Percentiles rank a stretch among this genome's conserved stretches.
These are phyloP conservation scores for Ectemnius cavifrons DNA, from an alignment of 2,888 invertebrate species.

Conservation along the genomic window DNA sequence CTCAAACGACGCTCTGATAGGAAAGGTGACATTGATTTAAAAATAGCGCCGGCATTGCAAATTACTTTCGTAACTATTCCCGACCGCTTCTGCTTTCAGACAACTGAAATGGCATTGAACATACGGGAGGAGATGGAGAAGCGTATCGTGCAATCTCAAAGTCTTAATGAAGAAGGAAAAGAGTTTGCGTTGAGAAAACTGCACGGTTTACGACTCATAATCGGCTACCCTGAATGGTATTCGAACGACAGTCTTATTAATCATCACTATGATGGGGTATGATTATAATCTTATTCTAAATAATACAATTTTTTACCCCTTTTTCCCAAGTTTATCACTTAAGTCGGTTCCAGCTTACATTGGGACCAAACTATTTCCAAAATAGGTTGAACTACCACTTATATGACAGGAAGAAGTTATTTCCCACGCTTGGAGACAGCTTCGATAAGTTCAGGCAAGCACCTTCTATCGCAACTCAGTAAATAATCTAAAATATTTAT, in stretches of 20 bases:
- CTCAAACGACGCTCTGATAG: not conserved
- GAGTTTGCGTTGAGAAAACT: not conserved
- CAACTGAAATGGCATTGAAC: too few relatives aligned
- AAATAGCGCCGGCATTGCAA: not conserved
- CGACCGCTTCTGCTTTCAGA: too few relatives aligned
- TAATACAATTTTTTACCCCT: not conserved
- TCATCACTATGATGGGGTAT: not conserved
- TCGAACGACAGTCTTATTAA: not conserved
- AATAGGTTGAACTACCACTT: not conserved
- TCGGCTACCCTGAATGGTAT: not conserved
- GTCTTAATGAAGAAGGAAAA: not conserved
- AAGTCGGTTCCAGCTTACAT: not conserved
- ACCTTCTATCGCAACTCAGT: not conserved
- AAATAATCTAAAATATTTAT: not conserved
- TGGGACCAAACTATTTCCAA: not conserved
- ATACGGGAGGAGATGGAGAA: not conserved
- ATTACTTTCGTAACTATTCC: too few relatives aligned
- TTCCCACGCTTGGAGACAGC: not conserved
- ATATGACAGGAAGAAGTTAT: not conserved
- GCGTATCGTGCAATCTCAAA: not conserved
- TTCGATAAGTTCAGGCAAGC: not conserved
- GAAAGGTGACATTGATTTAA: not conserved
- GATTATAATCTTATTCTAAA: not conserved
- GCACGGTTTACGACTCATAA: not conserved
- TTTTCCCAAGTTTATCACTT: not conserved